Conservation (phyloP, 2,888 invertebrate species). For the Encarsia formosa region DNA sequence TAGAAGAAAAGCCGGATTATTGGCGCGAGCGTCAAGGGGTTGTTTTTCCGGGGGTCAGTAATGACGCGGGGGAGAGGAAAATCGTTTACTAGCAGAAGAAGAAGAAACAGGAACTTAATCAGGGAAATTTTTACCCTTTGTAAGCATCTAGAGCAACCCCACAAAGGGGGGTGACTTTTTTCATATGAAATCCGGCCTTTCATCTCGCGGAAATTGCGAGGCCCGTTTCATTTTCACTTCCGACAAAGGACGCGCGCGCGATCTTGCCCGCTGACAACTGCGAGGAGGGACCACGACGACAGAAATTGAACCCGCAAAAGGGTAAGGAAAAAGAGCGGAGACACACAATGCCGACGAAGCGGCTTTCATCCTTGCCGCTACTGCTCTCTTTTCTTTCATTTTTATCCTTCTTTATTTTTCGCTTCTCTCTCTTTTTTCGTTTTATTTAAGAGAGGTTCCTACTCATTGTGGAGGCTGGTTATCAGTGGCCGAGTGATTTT, state of each 20-base stretch:
- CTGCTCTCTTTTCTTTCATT: slow-evolving; percentile 42
- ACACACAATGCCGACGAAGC: slow-evolving; percentile 45
- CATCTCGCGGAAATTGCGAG: slow-evolving; percentile 24
- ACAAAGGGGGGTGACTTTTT: slow-evolving; percentile 15
- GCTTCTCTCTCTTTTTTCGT: slow-evolving; percentile 18
- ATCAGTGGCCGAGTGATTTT: too few relatives aligned
- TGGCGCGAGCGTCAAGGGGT: slow-evolving; percentile 30
- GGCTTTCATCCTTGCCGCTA: slow-evolving; percentile 52
- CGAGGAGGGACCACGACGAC: slow-evolving; percentile 24
- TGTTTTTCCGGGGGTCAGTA: slow-evolving; percentile 16
- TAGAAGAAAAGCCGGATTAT: slow-evolving; percentile 43
- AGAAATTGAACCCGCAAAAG: slow-evolving; percentile 30
- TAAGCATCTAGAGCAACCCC: background rate
- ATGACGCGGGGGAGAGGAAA: background rate
- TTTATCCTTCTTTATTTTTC: background rate
- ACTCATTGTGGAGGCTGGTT: too few relatives aligned
- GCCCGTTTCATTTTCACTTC: slow-evolving; percentile 28
- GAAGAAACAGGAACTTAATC: background rate
- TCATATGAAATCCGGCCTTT: slow-evolving; percentile 12
- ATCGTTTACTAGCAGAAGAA: slow-evolving; percentile 3
- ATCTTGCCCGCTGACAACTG: background rate
- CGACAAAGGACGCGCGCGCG: slow-evolving; percentile 21
- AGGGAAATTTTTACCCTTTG: background rate
- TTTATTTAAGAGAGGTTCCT: too few relatives aligned
- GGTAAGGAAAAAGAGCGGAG: background rate